Conservation (phyloP, 2,888 invertebrate genomes). For the Carpatolechia fugitivella region DNA sequence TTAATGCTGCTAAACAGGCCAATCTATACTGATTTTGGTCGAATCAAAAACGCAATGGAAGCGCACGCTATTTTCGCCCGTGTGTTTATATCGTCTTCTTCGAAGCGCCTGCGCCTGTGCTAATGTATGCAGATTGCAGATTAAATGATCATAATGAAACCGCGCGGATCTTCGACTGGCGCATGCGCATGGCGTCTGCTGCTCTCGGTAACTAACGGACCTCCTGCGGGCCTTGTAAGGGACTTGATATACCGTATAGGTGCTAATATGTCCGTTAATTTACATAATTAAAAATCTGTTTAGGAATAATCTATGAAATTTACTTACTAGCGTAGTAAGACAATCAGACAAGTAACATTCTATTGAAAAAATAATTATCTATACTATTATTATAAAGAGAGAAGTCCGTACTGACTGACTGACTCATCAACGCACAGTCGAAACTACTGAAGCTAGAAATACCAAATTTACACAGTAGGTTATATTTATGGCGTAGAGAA, state of each 20-base stretch:
- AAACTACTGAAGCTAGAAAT: too few species aligned
- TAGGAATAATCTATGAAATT: too few species aligned
- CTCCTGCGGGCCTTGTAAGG: background rate
- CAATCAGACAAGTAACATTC: too few species aligned
- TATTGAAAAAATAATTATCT: too few species aligned
- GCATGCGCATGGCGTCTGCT: conserved; percentile 27
- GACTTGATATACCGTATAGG: background rate
- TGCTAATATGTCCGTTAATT: background rate
- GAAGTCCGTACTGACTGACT: too few species aligned
- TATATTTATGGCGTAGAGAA: too few species aligned
- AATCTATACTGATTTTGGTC: too few species aligned
- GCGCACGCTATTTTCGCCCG: conserved; percentile 24
- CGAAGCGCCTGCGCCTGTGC: conserved; percentile 40
- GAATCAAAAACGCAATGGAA: background rate
- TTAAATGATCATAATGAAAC: conserved; percentile 71
- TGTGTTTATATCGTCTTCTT: conserved; percentile 58
- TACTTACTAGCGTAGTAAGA: too few species aligned
- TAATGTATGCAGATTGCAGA: conserved; percentile 71
- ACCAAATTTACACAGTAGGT: too few species aligned
- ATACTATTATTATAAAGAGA: too few species aligned
- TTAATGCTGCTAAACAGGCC: too few species aligned
- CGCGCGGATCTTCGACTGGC: conserved; percentile 49
- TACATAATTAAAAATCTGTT: background rate
- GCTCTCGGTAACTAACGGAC: conserved; percentile 9
- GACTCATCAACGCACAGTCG: too few species aligned